phyloP scores from a whole-genome alignment of 2,888 invertebrate genomes.

The Synergus gifuensis region DNA sequence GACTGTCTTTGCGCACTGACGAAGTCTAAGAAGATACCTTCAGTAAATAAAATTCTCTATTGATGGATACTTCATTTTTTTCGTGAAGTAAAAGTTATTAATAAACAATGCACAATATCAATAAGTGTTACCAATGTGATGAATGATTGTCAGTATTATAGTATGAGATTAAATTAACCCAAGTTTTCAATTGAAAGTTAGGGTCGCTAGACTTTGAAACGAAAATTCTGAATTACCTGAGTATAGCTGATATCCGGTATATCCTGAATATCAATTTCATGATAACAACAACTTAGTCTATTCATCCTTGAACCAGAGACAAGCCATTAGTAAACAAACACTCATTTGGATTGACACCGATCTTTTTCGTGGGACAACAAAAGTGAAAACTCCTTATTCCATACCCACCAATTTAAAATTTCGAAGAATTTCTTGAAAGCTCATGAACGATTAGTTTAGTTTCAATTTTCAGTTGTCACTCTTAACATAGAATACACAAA shows the following conservation, averaged over 20 bases:
- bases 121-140: no score
- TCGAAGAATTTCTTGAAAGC: conserved; percentile 32
- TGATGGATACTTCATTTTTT: not conserved
- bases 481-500: not conserved
- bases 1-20: not conserved
- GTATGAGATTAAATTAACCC: no score
- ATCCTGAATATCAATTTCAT: conserved; percentile 4
- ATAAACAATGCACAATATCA: no score
- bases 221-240: not conserved
- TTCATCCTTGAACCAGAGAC: not conserved
- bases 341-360: not conserved
- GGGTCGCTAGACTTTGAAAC: not conserved
- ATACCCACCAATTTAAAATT: conserved; percentile 36
- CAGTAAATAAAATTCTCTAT: not conserved
- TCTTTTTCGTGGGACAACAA: not conserved
- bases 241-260: not conserved
- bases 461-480: conserved; percentile 3
- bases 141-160: no score
- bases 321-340: not conserved
- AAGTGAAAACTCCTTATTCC: not conserved
- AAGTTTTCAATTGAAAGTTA: no score
- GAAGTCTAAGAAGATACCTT: not conserved
- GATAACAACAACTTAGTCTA: not conserved
- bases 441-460: conserved; percentile 2
- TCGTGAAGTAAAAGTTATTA: no score